A percentile compares a stretch with the other conserved stretches of the same genome.
Conservation (phyloP, 2,888 invertebrate genomes). For the Polia nebulosa region DNA sequence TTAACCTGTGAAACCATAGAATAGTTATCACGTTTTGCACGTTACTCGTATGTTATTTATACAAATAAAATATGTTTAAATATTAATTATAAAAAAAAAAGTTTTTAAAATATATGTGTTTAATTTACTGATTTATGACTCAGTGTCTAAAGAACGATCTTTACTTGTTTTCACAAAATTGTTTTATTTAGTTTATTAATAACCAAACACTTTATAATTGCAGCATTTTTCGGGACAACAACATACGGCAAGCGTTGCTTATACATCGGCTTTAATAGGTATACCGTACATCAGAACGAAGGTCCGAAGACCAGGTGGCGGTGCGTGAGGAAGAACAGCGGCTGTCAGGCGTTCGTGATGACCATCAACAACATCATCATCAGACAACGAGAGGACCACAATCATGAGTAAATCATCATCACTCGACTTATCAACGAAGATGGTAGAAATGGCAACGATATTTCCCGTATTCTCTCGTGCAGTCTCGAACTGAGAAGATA, state of each 20-base stretch:
- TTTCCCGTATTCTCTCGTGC: not conserved
- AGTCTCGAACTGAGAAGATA: not conserved
- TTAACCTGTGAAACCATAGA: not conserved
- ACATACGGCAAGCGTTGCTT: constrained; percentile 80
- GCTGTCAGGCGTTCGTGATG: constrained; percentile 79
- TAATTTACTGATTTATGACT: not conserved
- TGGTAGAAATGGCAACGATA: too few relatives aligned
- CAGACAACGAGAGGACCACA: constrained; percentile 73
- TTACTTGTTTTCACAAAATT: not conserved
- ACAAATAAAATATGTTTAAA: not conserved
- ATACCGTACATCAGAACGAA: constrained; percentile 83
- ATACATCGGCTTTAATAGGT: constrained; percentile 76
- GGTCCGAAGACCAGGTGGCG: constrained; percentile 81
- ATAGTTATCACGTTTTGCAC: not conserved
- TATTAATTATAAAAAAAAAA: too few relatives aligned
- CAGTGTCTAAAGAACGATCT: not conserved
- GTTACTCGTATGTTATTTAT: not conserved
- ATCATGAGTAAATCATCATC: constrained; percentile 65
- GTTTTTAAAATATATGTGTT: not conserved
- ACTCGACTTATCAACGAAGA: not conserved
- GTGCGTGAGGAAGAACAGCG: constrained; percentile 75
- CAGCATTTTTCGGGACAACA: constrained; percentile 80
- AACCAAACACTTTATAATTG: constrained; percentile 39
- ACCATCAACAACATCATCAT: constrained; percentile 76
- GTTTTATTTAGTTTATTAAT: constrained; percentile 13